These are phyloP conservation scores for Nettapus auritus DNA, from an alignment of 2,113 vertebrate genomes.

Conservation along the genomic window DNA sequence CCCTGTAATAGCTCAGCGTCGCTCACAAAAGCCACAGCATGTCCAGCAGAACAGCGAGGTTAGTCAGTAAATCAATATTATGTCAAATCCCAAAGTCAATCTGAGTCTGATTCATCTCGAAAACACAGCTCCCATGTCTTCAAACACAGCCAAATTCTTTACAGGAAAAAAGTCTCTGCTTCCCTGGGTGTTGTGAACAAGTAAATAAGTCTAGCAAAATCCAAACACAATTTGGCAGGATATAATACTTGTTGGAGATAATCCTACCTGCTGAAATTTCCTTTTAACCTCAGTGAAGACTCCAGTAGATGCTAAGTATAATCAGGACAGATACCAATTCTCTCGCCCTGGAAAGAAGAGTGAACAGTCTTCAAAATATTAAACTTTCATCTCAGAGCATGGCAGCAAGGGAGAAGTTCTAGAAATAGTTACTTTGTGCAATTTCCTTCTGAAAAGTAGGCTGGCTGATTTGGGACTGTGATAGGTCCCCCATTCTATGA, in stretches of 20 bases:
- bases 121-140: constrained; percentile 34
- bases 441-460: not conserved
- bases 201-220: constrained; percentile 57
- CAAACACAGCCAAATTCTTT: constrained; percentile 34
- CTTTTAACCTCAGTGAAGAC: constrained; percentile 58
- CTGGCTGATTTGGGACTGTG: not conserved
- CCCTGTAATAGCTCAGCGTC: not conserved
- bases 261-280: constrained; percentile 68
- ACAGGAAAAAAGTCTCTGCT: not conserved
- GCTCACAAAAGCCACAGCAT: not conserved
- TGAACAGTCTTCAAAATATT: not conserved
- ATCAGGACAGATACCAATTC: constrained; percentile 43
- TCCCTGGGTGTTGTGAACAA: constrained; percentile 31
- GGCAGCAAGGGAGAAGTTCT: not conserved
- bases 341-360: constrained; percentile 18
- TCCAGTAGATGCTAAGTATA: constrained; percentile 29
- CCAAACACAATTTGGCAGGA: constrained; percentile 63
- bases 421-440: not conserved
- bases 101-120: constrained; percentile 11
- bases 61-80: constrained; percentile 21
- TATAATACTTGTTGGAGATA: constrained; percentile 51
- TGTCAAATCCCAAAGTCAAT: constrained; percentile 32
- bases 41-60: not conserved
- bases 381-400: not conserved
- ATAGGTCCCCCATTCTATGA: not conserved